Conservation (phyloP, 2,888 invertebrate species). For the Sphecodes monilicornis region DNA sequence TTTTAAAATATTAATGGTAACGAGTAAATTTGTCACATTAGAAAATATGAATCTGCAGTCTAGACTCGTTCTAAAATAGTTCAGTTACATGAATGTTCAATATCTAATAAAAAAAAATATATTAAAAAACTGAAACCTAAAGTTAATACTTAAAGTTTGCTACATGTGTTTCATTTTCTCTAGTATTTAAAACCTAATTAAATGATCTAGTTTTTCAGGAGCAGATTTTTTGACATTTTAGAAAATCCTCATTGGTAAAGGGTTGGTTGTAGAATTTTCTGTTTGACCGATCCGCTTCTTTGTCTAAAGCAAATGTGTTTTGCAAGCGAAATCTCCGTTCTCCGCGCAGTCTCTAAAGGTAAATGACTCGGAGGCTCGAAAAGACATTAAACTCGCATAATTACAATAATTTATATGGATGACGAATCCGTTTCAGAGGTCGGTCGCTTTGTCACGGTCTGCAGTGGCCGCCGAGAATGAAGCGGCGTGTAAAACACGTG, state of each 20-base stretch:
- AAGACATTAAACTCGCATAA: conserved; percentile 4
- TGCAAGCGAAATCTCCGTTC: background rate
- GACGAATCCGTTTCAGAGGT: background rate
- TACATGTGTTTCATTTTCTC: no score
- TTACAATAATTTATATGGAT: background rate
- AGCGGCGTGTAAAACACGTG: background rate
- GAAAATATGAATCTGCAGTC: no score
- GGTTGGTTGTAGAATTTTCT: background rate
- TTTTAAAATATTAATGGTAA: no score
- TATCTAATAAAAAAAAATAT: no score
- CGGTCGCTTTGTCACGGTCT: background rate
- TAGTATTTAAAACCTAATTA: no score
- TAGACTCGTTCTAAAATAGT: no score
- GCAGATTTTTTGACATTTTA: background rate
- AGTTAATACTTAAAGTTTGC: no score
- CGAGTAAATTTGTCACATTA: no score
- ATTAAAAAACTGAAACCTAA: no score
- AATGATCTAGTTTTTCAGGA: background rate
- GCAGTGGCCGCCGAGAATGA: background rate
- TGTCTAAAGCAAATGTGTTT: background rate
- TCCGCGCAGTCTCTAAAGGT: background rate
- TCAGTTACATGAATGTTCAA: no score
- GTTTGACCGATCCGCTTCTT: background rate
- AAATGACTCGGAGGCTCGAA: background rate
- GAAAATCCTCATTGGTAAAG: background rate